These are phyloP conservation scores for Melanotaenia pygmaea DNA, from an alignment of 2,797 vertebrate species.

Conservation along the genomic window DNA sequence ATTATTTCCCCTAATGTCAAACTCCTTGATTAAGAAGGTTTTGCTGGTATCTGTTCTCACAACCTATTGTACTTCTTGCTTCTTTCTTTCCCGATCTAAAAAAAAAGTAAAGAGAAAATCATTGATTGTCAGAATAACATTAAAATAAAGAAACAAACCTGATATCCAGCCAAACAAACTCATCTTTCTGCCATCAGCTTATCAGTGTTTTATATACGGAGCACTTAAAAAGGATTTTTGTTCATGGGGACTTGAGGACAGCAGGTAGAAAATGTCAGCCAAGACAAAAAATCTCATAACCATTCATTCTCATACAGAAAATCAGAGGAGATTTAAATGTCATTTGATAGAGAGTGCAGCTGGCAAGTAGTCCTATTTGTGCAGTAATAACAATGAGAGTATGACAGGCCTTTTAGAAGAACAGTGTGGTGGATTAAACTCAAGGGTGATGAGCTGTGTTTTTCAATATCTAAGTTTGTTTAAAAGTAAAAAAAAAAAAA, in stretches of 20 bases:
- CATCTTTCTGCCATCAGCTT: slow-evolving; percentile 48
- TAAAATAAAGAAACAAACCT: slow-evolving; percentile 18
- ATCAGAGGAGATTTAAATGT: slow-evolving; percentile 60
- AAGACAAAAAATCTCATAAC: slow-evolving; percentile 51
- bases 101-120: slow-evolving; percentile 13
- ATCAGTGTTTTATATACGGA: slow-evolving; percentile 38
- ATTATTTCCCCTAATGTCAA: slow-evolving; percentile 43
- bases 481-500: slow-evolving; percentile 21
- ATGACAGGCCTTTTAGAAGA: slow-evolving; percentile 43
- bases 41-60: slow-evolving; percentile 68
- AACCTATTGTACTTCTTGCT: slow-evolving; percentile 24
- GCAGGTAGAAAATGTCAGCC: slow-evolving; percentile 56
- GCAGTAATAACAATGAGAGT: slow-evolving; percentile 46
- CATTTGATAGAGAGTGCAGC: slow-evolving; percentile 40
- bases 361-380: slow-evolving; percentile 39
- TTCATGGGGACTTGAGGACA: slow-evolving; percentile 54
- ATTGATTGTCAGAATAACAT: slow-evolving; percentile 18
- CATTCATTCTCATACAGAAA: slow-evolving; percentile 60
- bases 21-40: slow-evolving; percentile 55
- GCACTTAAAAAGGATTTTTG: slow-evolving; percentile 25
- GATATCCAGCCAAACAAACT: slow-evolving; percentile 35
- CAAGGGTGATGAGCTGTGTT: slow-evolving; percentile 26
- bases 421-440: slow-evolving; percentile 32
- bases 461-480: slow-evolving; percentile 24
- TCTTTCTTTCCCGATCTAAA: slow-evolving; percentile 32